These are phyloP conservation scores for Chelmon rostratus DNA, from an alignment of 2,797 vertebrate species.

Conservation along the genomic window DNA sequence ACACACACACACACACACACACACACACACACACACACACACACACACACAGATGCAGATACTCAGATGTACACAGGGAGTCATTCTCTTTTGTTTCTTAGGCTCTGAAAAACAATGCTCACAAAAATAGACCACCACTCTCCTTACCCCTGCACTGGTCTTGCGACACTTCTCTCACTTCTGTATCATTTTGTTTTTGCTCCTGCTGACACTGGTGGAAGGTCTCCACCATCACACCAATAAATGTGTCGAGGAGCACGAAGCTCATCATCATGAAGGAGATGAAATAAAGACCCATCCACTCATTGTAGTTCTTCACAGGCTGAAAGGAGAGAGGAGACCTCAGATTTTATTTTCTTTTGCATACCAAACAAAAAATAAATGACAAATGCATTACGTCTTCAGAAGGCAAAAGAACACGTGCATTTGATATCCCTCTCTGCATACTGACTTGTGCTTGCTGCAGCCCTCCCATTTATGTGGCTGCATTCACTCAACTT, in stretches of 20 bases:
- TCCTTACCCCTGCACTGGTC: conserved; percentile 82
- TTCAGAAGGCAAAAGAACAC: too few species aligned
- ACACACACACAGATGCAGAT: too few species aligned
- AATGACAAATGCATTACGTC: too few species aligned
- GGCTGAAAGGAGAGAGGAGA: conserved; percentile 80
- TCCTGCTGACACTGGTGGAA: conserved; percentile 93
- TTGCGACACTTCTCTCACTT: conserved; percentile 87
- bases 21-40: too few species aligned
- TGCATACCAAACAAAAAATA: too few species aligned
- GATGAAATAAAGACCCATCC: conserved; percentile 95
- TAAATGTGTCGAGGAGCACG: conserved; percentile 96
- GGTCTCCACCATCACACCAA: conserved; percentile 94
- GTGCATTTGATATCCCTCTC: too few species aligned
- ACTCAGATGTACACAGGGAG: not conserved
- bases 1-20: too few species aligned
- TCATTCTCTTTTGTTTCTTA: conserved; percentile 30
- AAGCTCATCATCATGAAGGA: conserved; percentile 96
- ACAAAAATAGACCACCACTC: conserved; percentile 87
- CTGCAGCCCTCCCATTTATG: too few species aligned
- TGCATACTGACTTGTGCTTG: too few species aligned
- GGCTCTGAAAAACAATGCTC: too few species aligned
- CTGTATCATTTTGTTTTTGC: conserved; percentile 88
- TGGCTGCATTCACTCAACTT: too few species aligned
- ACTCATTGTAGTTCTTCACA: conserved; percentile 90
- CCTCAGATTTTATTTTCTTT: not conserved